phyloP scores from a whole-genome alignment of 2,888 invertebrate genomes.

The Drosophila nr. perissopoda region DNA sequence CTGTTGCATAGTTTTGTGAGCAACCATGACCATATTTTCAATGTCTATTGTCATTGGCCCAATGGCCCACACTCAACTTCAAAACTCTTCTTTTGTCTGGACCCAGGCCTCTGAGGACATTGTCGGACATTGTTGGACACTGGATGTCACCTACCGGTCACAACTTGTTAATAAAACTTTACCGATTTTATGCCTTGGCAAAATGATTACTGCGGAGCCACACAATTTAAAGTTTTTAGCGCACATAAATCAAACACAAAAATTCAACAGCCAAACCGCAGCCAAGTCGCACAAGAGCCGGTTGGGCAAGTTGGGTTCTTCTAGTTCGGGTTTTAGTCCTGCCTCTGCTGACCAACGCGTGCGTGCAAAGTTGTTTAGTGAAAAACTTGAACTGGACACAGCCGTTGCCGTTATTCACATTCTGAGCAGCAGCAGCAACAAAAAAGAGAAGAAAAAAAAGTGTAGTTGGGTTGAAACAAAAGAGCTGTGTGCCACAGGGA shows the following conservation, averaged over 20 bases:
- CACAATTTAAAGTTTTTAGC: conserved; percentile 74
- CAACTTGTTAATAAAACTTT: conserved; percentile 79
- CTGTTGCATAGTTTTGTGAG: conserved; percentile 57
- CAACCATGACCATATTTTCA: conserved; percentile 61
- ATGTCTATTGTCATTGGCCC: conserved; percentile 60
- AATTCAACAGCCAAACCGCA: conserved; percentile 61
- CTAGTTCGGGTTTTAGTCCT: conserved; percentile 5
- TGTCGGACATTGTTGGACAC: neutral
- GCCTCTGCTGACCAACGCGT: conserved; percentile 48
- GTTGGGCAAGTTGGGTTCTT: neutral
- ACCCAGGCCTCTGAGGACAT: neutral
- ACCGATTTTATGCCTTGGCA: conserved; percentile 58
- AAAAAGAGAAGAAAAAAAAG: conserved; percentile 15
- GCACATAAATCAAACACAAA: conserved; percentile 75
- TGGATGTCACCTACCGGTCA: conserved; percentile 43
- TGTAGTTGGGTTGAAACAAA: conserved; percentile 50
- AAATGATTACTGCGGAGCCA: conserved; percentile 50
- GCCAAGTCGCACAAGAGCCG: conserved; percentile 13
- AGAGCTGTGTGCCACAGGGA: conserved; percentile 22
- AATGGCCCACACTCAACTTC: conserved; percentile 8
- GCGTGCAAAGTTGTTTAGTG: conserved; percentile 81
- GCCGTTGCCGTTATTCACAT: conserved; percentile 47
- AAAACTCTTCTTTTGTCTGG: conserved; percentile 15
- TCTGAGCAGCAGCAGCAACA: conserved; percentile 8
- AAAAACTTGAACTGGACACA: conserved; percentile 77